These are phyloP conservation scores for Phyllopteryx taeniolatus DNA, from an alignment of 2,113 vertebrate genomes.

Conservation along the genomic window DNA sequence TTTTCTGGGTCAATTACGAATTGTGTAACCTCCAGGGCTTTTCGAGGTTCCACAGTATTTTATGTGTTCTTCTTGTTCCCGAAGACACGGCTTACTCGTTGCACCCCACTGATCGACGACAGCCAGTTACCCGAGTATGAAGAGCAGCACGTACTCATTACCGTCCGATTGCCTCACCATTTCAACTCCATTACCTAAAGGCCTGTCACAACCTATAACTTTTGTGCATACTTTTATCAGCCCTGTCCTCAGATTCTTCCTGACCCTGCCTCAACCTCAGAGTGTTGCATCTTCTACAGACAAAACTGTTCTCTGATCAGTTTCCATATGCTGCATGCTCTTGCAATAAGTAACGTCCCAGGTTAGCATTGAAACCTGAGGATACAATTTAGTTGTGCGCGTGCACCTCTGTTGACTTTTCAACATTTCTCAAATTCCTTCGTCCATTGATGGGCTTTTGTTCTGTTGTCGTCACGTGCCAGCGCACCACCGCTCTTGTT, in stretches of 20 bases:
- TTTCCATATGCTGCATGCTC: constrained; percentile 22
- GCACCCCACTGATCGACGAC: too few relatives aligned
- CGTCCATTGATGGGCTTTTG: constrained; percentile 48
- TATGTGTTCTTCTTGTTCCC: too few relatives aligned
- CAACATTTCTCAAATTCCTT: constrained; percentile 56
- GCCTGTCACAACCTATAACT: constrained; percentile 29
- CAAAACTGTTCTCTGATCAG: constrained; percentile 16
- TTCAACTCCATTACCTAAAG: constrained; percentile 35
- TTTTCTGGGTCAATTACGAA: too few relatives aligned
- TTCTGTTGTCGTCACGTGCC: constrained; percentile 39
- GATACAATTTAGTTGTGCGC: constrained; percentile 29
- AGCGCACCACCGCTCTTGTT: constrained; percentile 31
- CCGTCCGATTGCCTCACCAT: constrained; percentile 21
- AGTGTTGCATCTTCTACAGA: constrained; percentile 15
- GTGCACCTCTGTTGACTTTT: constrained; percentile 55
- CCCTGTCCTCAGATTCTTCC: constrained; percentile 20
- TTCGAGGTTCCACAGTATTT: too few relatives aligned
- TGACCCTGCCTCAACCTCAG: constrained; percentile 24
- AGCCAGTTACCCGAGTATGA: constrained; percentile 28
- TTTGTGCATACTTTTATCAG: constrained; percentile 32
- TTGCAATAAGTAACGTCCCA: constrained; percentile 47
- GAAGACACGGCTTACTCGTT: too few relatives aligned
- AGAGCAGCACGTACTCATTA: constrained; percentile 21
- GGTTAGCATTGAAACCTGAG: constrained; percentile 60
- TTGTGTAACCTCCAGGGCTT: too few relatives aligned